These are phyloP conservation scores for Bettongia penicillata DNA, from an alignment of 2,113 vertebrate genomes.

Conservation along the genomic window DNA sequence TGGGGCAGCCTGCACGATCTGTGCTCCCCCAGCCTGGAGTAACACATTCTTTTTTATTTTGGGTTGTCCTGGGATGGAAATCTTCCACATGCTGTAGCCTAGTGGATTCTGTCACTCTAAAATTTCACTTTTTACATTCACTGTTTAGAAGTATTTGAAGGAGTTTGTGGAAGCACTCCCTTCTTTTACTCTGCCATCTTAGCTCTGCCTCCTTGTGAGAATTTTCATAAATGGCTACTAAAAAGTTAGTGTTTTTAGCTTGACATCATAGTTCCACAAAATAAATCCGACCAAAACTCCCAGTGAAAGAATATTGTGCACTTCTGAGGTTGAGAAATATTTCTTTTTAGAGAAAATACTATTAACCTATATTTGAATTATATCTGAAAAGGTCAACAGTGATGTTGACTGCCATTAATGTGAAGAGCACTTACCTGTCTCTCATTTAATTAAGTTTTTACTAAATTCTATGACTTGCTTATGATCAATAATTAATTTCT, in stretches of 20 bases:
- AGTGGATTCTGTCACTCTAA: too few relatives aligned
- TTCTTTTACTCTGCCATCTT: too few relatives aligned
- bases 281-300: constrained; percentile 48
- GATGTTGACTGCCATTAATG: constrained; percentile 52
- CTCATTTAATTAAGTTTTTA: constrained; percentile 50
- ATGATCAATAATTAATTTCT: constrained; percentile 73
- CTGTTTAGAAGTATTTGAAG: too few relatives aligned
- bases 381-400: constrained; percentile 41
- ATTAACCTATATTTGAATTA: constrained; percentile 62
- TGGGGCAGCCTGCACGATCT: too few relatives aligned
- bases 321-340: constrained; percentile 52
- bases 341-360: constrained; percentile 53
- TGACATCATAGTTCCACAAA: constrained; percentile 45
- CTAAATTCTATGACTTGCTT: constrained; percentile 53
- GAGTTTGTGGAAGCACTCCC: too few relatives aligned
- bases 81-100: too few relatives aligned
- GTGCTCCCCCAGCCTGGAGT: too few relatives aligned
- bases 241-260: constrained; percentile 50
- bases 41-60: too few relatives aligned
- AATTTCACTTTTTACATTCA: too few relatives aligned
- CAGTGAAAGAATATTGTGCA: constrained; percentile 30
- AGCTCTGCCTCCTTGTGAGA: not conserved
- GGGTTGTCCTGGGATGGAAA: too few relatives aligned
- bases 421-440: constrained; percentile 49
- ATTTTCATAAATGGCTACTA: not conserved